Conservation (phyloP, 2,113 vertebrate species). For the Centropristis striata region DNA sequence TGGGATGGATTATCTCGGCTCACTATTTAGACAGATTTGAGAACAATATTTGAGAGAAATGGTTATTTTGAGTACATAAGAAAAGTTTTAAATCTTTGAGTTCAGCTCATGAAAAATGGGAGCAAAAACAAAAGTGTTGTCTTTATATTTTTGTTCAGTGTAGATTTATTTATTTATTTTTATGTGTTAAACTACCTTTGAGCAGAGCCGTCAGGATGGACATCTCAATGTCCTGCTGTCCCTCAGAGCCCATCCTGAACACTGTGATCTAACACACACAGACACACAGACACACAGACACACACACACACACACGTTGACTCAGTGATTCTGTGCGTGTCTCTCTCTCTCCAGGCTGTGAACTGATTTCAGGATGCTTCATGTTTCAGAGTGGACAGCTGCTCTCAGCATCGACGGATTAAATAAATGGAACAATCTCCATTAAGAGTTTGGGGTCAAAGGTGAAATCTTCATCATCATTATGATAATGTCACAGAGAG, state of each 20-base stretch:
- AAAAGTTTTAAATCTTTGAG: no score
- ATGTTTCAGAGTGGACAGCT: slow-evolving; percentile 21
- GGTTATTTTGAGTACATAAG: no score
- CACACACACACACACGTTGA: neutral
- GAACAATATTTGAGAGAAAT: no score
- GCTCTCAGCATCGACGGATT: slow-evolving; percentile 70
- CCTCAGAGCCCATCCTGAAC: slow-evolving; percentile 95
- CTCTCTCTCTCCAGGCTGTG: no score
- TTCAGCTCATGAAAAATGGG: no score
- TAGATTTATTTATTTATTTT: no score
- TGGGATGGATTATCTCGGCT: no score
- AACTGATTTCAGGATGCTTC: no score
- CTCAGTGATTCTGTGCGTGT: neutral
- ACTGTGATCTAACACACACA: slow-evolving; percentile 85
- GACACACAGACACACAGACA: slow-evolving; percentile 9
- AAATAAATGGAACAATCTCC: slow-evolving; percentile 67
- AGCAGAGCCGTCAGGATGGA: slow-evolving; percentile 96
- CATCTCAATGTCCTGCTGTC: slow-evolving; percentile 97
- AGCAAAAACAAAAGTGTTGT: no score
- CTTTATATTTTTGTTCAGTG: no score
- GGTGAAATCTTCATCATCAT: slow-evolving; percentile 43
- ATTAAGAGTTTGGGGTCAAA: slow-evolving; percentile 54
- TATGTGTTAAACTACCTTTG: slow-evolving; percentile 87
- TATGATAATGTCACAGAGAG: slow-evolving; percentile 24
- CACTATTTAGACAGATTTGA: no score